These are phyloP conservation scores for Alca torda DNA, from an alignment of 2,797 vertebrate species.

Conservation along the genomic window DNA sequence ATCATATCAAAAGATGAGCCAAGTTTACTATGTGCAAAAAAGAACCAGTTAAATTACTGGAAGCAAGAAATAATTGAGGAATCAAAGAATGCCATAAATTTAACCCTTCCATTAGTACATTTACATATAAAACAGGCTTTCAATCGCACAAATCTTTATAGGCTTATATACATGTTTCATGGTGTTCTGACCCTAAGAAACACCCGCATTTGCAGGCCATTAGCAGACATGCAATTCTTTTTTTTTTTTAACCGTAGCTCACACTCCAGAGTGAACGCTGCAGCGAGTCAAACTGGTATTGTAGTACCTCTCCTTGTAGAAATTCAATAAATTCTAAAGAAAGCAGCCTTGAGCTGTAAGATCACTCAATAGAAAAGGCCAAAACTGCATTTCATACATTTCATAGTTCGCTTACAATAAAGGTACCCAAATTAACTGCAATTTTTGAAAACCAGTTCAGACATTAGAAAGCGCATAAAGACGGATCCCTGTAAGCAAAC, in stretches of 20 bases:
- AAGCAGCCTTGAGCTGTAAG: constrained; percentile 44
- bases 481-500: constrained; percentile 45
- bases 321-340: constrained; percentile 30
- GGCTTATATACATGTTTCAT: constrained; percentile 63
- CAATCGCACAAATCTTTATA: constrained; percentile 57
- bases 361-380: constrained; percentile 59
- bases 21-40: constrained; percentile 77
- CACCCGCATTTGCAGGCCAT: constrained; percentile 36
- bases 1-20: constrained; percentile 66
- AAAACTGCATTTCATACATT: constrained; percentile 33
- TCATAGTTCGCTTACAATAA: constrained; percentile 13
- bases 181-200: constrained; percentile 53
- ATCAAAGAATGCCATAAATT: constrained; percentile 56
- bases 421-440: constrained; percentile 35
- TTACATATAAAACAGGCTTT: constrained; percentile 61
- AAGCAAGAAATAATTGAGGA: constrained; percentile 55
- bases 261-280: constrained; percentile 24
- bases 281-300: background rate
- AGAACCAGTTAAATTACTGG: constrained; percentile 62
- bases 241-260: constrained; percentile 25
- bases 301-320: constrained; percentile 22
- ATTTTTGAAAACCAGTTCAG: constrained; percentile 18
- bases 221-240: constrained; percentile 49
- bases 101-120: constrained; percentile 63
- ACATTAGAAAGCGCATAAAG: constrained; percentile 43